A percentile compares a stretch with the other conserved stretches of the same genome.
phyloP scores from a whole-genome alignment of 2,797 vertebrate genomes.

The Coendou prehensilis region DNA sequence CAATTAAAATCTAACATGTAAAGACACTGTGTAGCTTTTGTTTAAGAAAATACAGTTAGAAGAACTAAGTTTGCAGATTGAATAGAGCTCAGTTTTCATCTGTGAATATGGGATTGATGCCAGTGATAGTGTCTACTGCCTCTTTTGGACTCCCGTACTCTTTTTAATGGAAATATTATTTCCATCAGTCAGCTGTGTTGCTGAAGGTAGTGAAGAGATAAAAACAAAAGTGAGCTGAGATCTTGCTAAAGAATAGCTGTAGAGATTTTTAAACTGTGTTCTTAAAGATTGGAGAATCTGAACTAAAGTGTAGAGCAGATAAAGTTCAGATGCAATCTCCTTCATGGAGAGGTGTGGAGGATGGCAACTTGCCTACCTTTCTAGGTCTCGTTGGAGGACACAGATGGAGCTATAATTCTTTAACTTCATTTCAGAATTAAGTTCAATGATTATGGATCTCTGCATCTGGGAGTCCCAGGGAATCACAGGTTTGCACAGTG shows the following conservation, averaged over 20 bases:
- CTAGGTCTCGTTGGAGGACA: neutral
- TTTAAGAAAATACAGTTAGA: neutral
- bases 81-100: neutral
- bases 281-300: neutral
- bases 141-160: neutral
- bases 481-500: neutral
- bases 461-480: neutral
- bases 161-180: neutral
- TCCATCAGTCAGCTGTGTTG: neutral
- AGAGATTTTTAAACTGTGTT: neutral
- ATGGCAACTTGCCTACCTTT: neutral
- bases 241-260: neutral
- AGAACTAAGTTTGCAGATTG: neutral
- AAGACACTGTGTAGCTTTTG: neutral
- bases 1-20: neutral
- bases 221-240: neutral
- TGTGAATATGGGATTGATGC: neutral
- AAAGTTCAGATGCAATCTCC: accelerated
- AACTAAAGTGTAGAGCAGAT: neutral
- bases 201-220: neutral
- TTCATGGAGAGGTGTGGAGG: neutral
- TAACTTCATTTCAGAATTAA: neutral
- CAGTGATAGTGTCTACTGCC: neutral
- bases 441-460: neutral
- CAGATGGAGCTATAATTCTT: neutral